Percentiles rank a stretch among this genome's conserved stretches.
phyloP scores from a whole-genome alignment of 2,797 vertebrate species.

The Alosa sapidissima region DNA sequence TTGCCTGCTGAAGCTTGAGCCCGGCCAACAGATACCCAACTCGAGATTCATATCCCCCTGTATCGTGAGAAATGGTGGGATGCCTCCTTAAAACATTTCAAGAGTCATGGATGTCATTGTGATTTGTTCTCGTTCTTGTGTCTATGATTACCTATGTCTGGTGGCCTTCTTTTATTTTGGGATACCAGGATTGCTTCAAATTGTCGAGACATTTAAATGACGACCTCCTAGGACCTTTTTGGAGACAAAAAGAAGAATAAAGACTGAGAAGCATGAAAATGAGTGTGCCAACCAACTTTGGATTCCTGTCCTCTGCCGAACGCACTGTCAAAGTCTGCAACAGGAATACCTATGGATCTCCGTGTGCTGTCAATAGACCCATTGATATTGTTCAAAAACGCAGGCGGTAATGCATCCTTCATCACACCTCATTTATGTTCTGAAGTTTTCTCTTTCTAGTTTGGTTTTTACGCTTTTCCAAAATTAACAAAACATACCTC shows the following conservation, averaged over 20 bases:
- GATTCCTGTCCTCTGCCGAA: constrained; percentile 67
- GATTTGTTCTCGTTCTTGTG: background rate
- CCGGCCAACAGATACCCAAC: background rate
- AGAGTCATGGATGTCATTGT: background rate
- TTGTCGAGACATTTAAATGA: constrained; percentile 14
- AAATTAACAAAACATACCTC: background rate
- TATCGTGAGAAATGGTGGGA: background rate
- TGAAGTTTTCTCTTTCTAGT: background rate
- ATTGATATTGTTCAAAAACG: constrained; percentile 79
- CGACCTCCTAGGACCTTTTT: background rate
- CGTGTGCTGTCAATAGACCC: constrained; percentile 77
- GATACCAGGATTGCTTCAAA: background rate
- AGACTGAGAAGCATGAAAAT: constrained; percentile 59
- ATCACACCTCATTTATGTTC: background rate
- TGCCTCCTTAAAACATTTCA: constrained; percentile 8
- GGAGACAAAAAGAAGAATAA: background rate
- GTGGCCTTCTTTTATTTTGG: background rate
- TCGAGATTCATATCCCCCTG: background rate
- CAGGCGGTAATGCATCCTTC: constrained; percentile 73
- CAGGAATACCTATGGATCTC: constrained; percentile 73
- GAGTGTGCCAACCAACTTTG: constrained; percentile 76
- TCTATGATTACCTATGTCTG: background rate
- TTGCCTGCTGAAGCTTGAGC: background rate
- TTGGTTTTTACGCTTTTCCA: background rate
- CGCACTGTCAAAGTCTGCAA: constrained; percentile 64